Evolutionary conservation across 2,888 invertebrate species (phyloP).

Genomic region (Phengaris alcon): DNA sequence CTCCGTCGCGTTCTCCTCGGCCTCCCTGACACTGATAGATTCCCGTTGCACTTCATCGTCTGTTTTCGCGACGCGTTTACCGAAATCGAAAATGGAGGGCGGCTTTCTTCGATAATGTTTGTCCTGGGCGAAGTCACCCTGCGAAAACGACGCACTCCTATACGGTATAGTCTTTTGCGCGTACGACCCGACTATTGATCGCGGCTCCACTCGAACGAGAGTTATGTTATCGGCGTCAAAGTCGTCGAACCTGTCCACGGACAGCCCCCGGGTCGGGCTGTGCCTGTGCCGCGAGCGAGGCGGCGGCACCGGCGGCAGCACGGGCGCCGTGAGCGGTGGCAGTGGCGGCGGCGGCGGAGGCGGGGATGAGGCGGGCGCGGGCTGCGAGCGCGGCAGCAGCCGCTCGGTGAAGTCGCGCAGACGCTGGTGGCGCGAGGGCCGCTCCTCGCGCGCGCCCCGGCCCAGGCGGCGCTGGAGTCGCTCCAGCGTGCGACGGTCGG

Average conservation of each 20-base stretch:
- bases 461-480: constrained; percentile 89
- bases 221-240: constrained; percentile 73
- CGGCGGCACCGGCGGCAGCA: constrained; percentile 77
- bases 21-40: constrained; percentile 49
- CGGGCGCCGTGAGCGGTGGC: constrained; percentile 75
- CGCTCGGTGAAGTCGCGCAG: constrained; percentile 90
- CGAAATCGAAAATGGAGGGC: constrained; percentile 69
- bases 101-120: constrained; percentile 64
- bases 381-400: constrained; percentile 80
- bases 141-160: constrained; percentile 92
- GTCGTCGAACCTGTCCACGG: constrained; percentile 68
- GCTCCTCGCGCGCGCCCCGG: constrained; percentile 73
- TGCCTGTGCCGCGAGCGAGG: constrained; percentile 75
- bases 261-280: constrained; percentile 72
- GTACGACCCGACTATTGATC: constrained; percentile 81
- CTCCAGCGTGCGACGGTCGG: constrained; percentile 86
- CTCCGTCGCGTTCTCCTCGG: constrained; percentile 64
- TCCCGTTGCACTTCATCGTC: constrained; percentile 53
- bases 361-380: constrained; percentile 48
- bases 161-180: constrained; percentile 85
- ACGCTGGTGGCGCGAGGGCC: constrained; percentile 81
- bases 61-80: constrained; percentile 53
- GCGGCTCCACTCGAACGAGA: constrained; percentile 79
- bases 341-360: constrained; percentile 63
- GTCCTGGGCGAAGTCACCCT: constrained; percentile 87